A percentile compares a stretch with the other conserved stretches of the same genome.
These are phyloP conservation scores for Eurytoma adleriae DNA, from an alignment of 2,888 invertebrate genomes.

Conservation along the genomic window DNA sequence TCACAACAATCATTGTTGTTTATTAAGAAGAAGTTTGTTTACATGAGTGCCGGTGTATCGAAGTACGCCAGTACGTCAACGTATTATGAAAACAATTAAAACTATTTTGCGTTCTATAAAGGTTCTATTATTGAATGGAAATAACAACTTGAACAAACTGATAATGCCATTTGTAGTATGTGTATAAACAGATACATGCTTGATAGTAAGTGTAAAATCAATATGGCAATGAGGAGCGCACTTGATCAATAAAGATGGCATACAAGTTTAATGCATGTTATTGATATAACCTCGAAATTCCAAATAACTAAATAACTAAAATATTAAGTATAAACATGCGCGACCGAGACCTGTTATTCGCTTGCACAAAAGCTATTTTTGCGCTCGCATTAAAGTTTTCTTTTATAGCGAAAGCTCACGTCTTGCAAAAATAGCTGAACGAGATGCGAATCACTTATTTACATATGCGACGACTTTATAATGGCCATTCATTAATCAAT, in stretches of 20 bases:
- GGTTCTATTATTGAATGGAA: slow-evolving; percentile 20
- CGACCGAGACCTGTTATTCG: neutral
- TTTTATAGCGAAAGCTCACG: neutral
- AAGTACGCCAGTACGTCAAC: neutral
- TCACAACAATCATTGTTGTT: neutral
- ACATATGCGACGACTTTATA: neutral
- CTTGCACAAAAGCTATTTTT: neutral
- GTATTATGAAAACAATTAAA: slow-evolving; percentile 21
- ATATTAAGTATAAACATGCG: slow-evolving; percentile 4
- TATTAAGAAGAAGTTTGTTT: neutral
- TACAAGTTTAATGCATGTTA: slow-evolving; percentile 50
- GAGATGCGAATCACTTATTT: neutral
- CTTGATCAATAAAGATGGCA: slow-evolving; percentile 53
- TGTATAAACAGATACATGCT: slow-evolving; percentile 39
- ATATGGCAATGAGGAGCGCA: slow-evolving; percentile 53
- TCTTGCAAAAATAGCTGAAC: neutral
- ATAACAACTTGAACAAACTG: slow-evolving; percentile 28
- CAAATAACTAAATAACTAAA: slow-evolving; percentile 29
- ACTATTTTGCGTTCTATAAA: neutral
- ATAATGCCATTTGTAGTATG: slow-evolving; percentile 19
- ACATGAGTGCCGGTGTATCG: neutral
- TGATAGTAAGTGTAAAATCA: slow-evolving; percentile 47
- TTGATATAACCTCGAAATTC: slow-evolving; percentile 54
- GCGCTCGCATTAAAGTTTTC: neutral
- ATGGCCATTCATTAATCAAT: no score